Evolutionary conservation across 2,888 invertebrate species (phyloP), one percentile per base, ranked within the genome.

Genomic region (Aporophyla lueneburgensis): DNA sequence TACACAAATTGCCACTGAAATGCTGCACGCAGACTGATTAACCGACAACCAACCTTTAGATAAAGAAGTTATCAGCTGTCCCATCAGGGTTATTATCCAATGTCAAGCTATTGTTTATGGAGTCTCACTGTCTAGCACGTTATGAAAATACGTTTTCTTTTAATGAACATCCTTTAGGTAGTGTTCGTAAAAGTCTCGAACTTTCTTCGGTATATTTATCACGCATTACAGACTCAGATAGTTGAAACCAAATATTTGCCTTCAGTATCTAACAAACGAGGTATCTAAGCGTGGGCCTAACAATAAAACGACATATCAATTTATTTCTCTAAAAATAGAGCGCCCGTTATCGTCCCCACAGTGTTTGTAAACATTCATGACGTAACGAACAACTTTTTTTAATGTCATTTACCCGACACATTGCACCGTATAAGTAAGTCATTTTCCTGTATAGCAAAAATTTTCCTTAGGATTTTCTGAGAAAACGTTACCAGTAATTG

Each of bases 321-420:
- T 71, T 78, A 84, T 81, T 78, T 72, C 24, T 78, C 76, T 81
- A 78, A 80, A 88, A 81, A 88, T 87, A 88, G 74, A 72, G 71
- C 65, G 65, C 33, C 49, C 46, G 82, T 81, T 85, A 84, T 83
- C 81, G 80, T 83, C 56, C 71, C 49, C 69, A 59, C 77, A 78
- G 21, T 87, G 87, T 87, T 87, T 78, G 82, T 87, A 87, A 88
- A 88, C 84, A 88, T 66, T 78, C 16, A 72, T 88, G 76, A 87
- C 79, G 80, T 78, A 76, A 87, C 59, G 12, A 51, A 56, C 61
- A 49, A 84, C 71, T 75, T 87, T 83, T n/a, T 78, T 61, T 65
- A 80, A 81, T 80, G 53, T 67, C 74, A 59, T 78, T 78, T 78
- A 51, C 73, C 74, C 66, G 53, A 54, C 71, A 43, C 33, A 71